Evolutionary conservation across 92 coral and sea anemone species (phyloP).

Genomic region (Isaurus tuberculatus): DNA sequence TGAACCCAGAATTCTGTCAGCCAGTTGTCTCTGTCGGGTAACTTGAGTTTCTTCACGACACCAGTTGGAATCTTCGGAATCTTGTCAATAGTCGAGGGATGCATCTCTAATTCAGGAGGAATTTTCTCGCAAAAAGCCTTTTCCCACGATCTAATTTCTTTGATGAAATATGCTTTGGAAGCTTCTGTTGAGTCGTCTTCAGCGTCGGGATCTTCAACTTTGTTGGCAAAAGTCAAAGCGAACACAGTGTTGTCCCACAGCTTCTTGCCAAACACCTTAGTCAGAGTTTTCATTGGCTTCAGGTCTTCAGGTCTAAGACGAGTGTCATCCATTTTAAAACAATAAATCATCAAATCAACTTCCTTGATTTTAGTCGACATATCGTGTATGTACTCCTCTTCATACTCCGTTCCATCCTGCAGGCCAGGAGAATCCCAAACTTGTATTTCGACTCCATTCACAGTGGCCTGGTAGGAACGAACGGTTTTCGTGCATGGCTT

Average conservation of each 20-base stretch:
- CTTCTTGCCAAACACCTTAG: constrained; percentile 41
- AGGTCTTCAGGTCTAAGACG: constrained; percentile 34
- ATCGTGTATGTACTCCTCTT: constrained; percentile 24
- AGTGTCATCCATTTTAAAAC: constrained; percentile 56
- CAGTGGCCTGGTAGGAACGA: neutral
- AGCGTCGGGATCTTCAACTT: constrained; percentile 49
- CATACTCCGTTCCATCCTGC: constrained; percentile 39
- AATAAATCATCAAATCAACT: constrained; percentile 52
- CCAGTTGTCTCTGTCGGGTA: constrained; percentile 58
- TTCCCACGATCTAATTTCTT: constrained; percentile 27
- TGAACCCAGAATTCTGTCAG: constrained; percentile 53
- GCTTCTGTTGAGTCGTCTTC: neutral
- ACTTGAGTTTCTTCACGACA: neutral
- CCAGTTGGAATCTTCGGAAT: constrained; percentile 43
- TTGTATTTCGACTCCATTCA: neutral
- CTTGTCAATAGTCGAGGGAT: neutral
- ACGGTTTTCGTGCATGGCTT: neutral
- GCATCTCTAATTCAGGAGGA: neutral
- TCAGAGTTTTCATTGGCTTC: constrained; percentile 36
- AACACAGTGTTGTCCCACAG: constrained; percentile 59
- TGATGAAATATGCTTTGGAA: constrained; percentile 1
- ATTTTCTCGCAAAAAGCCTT: neutral
- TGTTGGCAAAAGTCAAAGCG: constrained; percentile 66
- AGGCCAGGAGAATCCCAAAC: constrained; percentile 68
- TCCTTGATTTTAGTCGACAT: neutral